phyloP scores from a whole-genome alignment of 2,888 invertebrate genomes.

The Sarcophaga caerulescens region DNA sequence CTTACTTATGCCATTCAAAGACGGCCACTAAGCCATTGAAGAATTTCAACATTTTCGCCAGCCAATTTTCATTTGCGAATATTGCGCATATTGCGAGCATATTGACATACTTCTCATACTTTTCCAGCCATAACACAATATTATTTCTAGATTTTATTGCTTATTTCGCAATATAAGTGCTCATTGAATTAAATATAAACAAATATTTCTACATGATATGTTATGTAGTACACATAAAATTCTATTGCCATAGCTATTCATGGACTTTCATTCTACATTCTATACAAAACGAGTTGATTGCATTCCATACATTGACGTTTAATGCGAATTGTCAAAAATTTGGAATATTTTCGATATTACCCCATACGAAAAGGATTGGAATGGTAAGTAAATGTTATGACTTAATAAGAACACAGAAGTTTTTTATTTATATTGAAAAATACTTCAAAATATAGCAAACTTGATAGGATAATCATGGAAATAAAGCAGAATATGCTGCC shows the following conservation, averaged over 20 bases:
- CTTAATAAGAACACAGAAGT: no score
- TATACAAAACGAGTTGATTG: no score
- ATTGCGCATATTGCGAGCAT: neutral
- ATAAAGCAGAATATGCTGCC: no score
- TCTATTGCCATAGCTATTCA: neutral
- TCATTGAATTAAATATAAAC: slow-evolving; percentile 31
- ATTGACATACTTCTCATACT: slow-evolving; percentile 47
- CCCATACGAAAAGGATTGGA: no score
- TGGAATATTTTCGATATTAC: no score
- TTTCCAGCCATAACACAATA: slow-evolving; percentile 38
- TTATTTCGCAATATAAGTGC: slow-evolving; percentile 34
- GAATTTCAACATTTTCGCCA: neutral
- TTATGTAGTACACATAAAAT: slow-evolving; percentile 7
- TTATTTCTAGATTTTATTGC: slow-evolving; percentile 30
- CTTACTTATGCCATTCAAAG: slow-evolving; percentile 29
- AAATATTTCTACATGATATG: slow-evolving; percentile 40
- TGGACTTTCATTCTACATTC: no score
- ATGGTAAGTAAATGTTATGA: no score
- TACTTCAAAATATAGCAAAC: no score
- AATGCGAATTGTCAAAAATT: no score
- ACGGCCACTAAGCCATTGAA: neutral
- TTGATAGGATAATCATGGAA: no score
- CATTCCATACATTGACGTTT: no score
- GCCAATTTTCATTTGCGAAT: slow-evolving; percentile 4
- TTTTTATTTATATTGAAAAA: no score